Conservation (phyloP, 2,113 vertebrate species). For the Pelobates fuscus region DNA sequence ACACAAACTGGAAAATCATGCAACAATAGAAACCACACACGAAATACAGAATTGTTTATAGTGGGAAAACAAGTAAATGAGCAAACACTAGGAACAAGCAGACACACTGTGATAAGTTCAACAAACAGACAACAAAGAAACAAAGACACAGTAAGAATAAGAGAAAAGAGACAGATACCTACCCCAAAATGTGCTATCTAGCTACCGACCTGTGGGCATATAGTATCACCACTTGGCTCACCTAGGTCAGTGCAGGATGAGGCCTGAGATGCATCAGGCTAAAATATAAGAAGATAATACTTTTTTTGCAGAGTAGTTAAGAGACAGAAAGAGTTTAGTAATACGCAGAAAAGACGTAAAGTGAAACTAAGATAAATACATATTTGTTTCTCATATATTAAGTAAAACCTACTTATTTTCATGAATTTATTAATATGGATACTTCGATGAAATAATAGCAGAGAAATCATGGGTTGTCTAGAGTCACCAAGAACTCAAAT, state of each 20-base stretch:
- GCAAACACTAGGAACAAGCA: neutral
- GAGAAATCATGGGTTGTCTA: too few species aligned
- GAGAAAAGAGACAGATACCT: constrained; percentile 86
- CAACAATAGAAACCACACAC: neutral
- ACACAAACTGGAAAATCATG: neutral
- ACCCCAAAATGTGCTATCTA: constrained; percentile 97
- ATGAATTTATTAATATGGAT: too few species aligned
- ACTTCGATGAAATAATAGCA: too few species aligned
- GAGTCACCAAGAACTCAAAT: too few species aligned
- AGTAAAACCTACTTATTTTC: too few species aligned
- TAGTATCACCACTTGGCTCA: constrained; percentile 88
- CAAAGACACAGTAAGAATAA: constrained; percentile 58
- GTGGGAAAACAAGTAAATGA: constrained; percentile 56
- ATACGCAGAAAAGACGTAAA: neutral
- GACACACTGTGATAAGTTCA: constrained; percentile 50
- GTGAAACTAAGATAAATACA: neutral
- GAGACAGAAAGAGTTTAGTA: constrained; percentile 42
- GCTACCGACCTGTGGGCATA: constrained; percentile 97
- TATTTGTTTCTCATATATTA: too few species aligned
- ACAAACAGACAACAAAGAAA: constrained; percentile 7
- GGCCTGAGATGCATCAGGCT: constrained; percentile 95
- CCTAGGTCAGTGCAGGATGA: constrained; percentile 92
- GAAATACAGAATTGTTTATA: neutral
- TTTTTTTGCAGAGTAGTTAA: constrained; percentile 69
- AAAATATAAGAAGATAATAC: constrained; percentile 79